Conservation (phyloP, 2,113 vertebrate genomes). For the Prunella fulvescens region DNA sequence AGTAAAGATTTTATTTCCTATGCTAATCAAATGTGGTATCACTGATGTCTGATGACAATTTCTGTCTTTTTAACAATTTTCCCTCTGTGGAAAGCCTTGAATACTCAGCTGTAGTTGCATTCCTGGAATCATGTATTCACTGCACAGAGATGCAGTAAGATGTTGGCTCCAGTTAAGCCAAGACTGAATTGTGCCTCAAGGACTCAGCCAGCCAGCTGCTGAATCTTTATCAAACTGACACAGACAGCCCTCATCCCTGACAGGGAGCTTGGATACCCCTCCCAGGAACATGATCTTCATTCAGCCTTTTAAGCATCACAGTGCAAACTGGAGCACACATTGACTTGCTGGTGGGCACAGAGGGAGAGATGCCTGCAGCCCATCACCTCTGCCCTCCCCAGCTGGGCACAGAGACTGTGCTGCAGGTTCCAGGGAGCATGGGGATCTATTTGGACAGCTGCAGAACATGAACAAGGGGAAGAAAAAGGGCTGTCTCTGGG, state of each 20-base stretch:
- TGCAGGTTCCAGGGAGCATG: neutral
- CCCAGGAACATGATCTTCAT: neutral
- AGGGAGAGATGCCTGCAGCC: neutral
- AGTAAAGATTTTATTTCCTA: neutral
- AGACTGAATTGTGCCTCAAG: neutral
- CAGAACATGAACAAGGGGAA: neutral
- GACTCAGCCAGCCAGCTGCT: slow-evolving; percentile 15
- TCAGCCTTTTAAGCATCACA: neutral
- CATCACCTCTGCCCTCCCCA: neutral
- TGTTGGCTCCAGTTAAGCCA: neutral
- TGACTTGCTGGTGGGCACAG: neutral
- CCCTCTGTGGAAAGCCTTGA: neutral
- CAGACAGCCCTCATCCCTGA: neutral
- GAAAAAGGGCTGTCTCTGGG: neutral
- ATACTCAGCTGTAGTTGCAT: neutral
- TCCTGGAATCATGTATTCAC: neutral
- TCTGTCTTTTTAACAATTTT: neutral
- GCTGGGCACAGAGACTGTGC: neutral
- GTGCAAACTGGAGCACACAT: neutral
- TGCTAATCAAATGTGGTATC: neutral
- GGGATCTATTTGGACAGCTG: slow-evolving; percentile 11
- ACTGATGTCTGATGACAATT: neutral
- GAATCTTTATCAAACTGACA: neutral
- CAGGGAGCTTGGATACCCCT: neutral
- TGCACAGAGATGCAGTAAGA: neutral